Percentiles rank a stretch among this genome's conserved stretches.
Evolutionary conservation across 2,888 invertebrate species (phyloP).

Genomic region (Cabera pusaria): DNA sequence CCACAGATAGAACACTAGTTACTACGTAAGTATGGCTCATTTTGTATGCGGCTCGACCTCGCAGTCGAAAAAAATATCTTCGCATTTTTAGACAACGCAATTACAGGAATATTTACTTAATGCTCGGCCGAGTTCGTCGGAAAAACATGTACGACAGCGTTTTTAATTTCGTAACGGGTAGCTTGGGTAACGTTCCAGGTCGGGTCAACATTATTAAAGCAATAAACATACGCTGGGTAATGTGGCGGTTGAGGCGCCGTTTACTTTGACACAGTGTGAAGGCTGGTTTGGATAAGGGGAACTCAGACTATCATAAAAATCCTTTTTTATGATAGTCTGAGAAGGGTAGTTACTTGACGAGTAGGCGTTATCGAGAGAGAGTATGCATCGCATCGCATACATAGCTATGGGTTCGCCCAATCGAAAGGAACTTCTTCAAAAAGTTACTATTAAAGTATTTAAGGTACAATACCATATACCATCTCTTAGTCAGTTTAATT

Average conservation of each 20-base stretch:
- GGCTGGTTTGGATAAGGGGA: no score
- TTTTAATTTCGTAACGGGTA: conserved; percentile 48
- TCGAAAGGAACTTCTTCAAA: no score
- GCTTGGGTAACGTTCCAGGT: conserved; percentile 30
- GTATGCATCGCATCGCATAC: no score
- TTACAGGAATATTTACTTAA: conserved; percentile 76
- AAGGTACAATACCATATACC: no score
- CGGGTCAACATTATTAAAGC: conserved; percentile 35
- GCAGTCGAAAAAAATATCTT: conserved; percentile 67
- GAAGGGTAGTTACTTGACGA: no score
- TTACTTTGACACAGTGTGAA: conserved; percentile 20
- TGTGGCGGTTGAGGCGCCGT: conserved; percentile 24
- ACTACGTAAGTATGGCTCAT: conserved; percentile 68
- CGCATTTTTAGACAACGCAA: conserved; percentile 70
- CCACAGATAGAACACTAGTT: no score
- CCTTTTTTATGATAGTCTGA: no score
- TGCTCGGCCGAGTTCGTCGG: conserved; percentile 45
- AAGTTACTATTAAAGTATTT: no score
- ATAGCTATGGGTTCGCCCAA: no score
- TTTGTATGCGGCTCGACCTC: conserved; percentile 67
- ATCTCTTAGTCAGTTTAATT: no score
- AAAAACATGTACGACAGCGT: conserved; percentile 52
- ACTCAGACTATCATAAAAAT: no score
- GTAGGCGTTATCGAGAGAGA: no score
- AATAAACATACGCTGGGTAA: conserved; percentile 38